These are phyloP conservation scores for Lagenorhynchus albirostris DNA, from an alignment of 2,113 vertebrate species.

Conservation along the genomic window DNA sequence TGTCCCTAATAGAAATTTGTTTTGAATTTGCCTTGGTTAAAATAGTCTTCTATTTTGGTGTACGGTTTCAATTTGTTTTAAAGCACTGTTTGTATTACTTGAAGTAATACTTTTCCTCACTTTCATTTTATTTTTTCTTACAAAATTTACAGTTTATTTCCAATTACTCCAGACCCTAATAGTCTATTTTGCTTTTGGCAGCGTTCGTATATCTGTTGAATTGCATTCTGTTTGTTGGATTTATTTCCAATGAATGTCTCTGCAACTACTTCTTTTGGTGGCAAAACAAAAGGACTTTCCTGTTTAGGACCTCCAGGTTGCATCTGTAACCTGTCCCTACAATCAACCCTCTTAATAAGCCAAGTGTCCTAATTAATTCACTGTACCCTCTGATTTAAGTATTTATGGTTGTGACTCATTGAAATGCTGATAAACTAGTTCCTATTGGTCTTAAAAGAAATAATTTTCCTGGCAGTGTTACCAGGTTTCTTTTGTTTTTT, in stretches of 20 bases:
- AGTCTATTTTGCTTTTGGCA: constrained; percentile 81
- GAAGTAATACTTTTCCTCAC: constrained; percentile 7
- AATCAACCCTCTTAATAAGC: constrained; percentile 75
- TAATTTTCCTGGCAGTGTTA: constrained; percentile 61
- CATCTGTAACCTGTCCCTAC: constrained; percentile 70
- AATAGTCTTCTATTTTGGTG: constrained; percentile 30
- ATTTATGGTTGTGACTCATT: constrained; percentile 73
- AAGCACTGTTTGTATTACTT: constrained; percentile 34
- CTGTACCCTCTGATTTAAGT: constrained; percentile 70
- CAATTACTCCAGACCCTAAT: constrained; percentile 74
- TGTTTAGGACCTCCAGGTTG: constrained; percentile 74
- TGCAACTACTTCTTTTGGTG: constrained; percentile 61
- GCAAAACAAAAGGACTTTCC: constrained; percentile 80
- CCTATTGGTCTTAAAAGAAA: constrained; percentile 59
- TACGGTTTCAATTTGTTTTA: constrained; percentile 59
- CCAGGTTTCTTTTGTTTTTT: neutral
- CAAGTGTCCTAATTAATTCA: constrained; percentile 84
- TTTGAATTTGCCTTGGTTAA: constrained; percentile 50
- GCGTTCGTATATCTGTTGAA: constrained; percentile 81
- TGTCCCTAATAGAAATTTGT: neutral
- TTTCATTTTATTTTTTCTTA: constrained; percentile 46
- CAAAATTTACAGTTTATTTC: constrained; percentile 75
- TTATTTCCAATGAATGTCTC: constrained; percentile 77
- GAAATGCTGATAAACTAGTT: constrained; percentile 74
- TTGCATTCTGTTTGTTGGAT: constrained; percentile 80